Percentiles rank a stretch among this genome's conserved stretches.
Conservation (phyloP, 64 coral and sea anemone genomes). For the Stylophora pistillata region DNA sequence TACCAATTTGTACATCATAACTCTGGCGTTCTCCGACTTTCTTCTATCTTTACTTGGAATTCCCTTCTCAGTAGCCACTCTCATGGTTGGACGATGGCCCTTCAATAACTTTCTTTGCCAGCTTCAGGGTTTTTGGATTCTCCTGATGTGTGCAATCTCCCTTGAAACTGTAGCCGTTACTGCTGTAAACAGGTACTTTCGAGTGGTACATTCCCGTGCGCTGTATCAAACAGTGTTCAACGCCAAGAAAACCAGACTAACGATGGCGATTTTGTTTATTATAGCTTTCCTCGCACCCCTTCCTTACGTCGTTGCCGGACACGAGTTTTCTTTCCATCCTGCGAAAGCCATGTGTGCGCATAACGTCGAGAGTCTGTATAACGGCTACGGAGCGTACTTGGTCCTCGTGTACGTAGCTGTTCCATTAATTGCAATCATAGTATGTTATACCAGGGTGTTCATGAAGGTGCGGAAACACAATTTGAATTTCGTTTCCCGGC, state of each 20-base stretch:
- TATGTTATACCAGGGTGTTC: constrained; percentile 51
- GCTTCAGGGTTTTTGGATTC: constrained; percentile 48
- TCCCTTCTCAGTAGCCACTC: constrained; percentile 17
- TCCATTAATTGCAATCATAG: constrained; percentile 41
- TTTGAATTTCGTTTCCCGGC: background rate
- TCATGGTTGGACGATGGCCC: constrained; percentile 29
- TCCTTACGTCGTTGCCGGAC: constrained; percentile 29
- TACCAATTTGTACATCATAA: constrained; percentile 50
- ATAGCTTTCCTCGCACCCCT: constrained; percentile 50
- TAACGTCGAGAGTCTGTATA: background rate
- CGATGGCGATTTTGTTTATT: constrained; percentile 23
- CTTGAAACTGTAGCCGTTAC: constrained; percentile 50
- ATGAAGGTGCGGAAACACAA: constrained; percentile 34
- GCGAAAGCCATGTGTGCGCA: constrained; percentile 54
- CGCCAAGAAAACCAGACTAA: constrained; percentile 27
- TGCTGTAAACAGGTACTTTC: constrained; percentile 59
- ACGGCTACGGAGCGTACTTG: constrained; percentile 34
- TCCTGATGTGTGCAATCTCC: constrained; percentile 25
- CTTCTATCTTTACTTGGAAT: constrained; percentile 44
- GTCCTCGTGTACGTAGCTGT: constrained; percentile 36
- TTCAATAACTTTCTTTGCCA: constrained; percentile 35
- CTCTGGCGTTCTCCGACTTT: constrained; percentile 36
- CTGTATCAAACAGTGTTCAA: constrained; percentile 47
- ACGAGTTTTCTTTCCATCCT: constrained; percentile 61
- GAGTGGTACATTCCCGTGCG: constrained; percentile 5